Base-by-base conservation (phyloP, 2,888 invertebrate species). In the Carcina quercana region DNA sequence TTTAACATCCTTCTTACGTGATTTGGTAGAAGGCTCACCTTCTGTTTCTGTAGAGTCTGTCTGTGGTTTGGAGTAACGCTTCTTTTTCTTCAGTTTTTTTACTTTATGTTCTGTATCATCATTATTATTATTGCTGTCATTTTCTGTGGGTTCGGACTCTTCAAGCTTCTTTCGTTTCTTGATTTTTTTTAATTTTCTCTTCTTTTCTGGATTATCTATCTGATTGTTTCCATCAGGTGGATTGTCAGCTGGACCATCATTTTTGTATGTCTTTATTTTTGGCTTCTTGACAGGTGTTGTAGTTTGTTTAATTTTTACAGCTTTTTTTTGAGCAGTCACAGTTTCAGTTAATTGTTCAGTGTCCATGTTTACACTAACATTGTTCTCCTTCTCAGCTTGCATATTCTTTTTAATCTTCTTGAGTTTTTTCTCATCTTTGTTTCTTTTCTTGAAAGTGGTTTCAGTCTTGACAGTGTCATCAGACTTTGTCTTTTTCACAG, bases 401-500 rank as follows among this genome's bases (percentile, higher is more conserved):
- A 47, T 46, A 28, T 34, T 19, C 25, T 47, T 59, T 31, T 52
- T 43, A n/a, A 32, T 10, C 32, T 35, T 39, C 17, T 34, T 38
- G 46, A 13, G 15, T 40, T 32, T 48, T 49, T 3, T 44, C 4
- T 34, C 33, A 25, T 35, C 31, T 41, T 48, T 52, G 8, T 21
- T 5, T 32, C 34, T 33, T 33, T 36, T 33, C 3, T 15, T 24
- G 13, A 49, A 43, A 6, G 30, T 17, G 20, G 45, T 50, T 21
- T 43, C 45, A 28, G 35, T 11, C 24, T 41, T 41, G 5, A 53
- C 31, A 2, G 57, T 47, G 15, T 63, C 56, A 37, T 72, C 53
- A 11, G 75, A 70, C 40, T 76, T 79, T 1, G 61, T 64, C 40
- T 68, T 76, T 40, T 80, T 80, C 3, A 60, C 40, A 2, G 49